Conservation (phyloP, 53 echinoderm and acorn worm genomes). For the Crossaster papposus region DNA sequence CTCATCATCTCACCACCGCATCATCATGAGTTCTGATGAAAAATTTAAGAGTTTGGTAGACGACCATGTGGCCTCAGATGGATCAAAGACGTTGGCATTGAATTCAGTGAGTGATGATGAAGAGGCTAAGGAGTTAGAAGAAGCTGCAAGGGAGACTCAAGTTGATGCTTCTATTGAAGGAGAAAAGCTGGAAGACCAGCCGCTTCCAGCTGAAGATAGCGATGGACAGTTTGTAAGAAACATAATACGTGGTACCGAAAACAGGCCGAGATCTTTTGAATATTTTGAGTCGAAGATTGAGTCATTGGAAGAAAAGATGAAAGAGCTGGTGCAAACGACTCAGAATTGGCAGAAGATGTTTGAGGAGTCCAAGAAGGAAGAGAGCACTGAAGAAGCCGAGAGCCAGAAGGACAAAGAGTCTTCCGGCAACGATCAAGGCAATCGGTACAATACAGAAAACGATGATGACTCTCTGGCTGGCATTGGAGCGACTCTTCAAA, state of each 20-base stretch:
- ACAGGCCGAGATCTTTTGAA: not conserved
- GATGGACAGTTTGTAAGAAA: not conserved
- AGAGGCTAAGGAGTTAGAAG: not conserved
- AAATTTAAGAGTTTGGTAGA: not conserved
- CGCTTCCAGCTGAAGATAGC: conserved; percentile 3
- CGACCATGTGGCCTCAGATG: not conserved
- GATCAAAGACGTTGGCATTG: not conserved
- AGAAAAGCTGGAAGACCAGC: not conserved
- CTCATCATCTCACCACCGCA: not conserved
- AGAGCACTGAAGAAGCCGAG: conserved; percentile 22
- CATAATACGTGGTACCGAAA: not conserved
- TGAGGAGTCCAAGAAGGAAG: conserved; percentile 25
- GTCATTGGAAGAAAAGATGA: conserved; percentile 48
- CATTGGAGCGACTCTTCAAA: conserved; percentile 35
- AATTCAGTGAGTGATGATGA: not conserved
- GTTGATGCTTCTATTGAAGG: not conserved
- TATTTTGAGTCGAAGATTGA: conserved; percentile 27
- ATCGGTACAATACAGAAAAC: not conserved
- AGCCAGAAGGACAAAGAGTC: conserved; percentile 1
- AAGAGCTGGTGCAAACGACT: conserved; percentile 16
- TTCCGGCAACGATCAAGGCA: not conserved
- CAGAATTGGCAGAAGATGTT: conserved; percentile 45
- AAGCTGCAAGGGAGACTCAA: not conserved
- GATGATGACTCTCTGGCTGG: conserved; percentile 38
- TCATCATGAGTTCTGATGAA: not conserved